Evolutionary conservation across 1,140 invertebrate species (phyloP).

Genomic region (Ganaspis sp.): DNA sequence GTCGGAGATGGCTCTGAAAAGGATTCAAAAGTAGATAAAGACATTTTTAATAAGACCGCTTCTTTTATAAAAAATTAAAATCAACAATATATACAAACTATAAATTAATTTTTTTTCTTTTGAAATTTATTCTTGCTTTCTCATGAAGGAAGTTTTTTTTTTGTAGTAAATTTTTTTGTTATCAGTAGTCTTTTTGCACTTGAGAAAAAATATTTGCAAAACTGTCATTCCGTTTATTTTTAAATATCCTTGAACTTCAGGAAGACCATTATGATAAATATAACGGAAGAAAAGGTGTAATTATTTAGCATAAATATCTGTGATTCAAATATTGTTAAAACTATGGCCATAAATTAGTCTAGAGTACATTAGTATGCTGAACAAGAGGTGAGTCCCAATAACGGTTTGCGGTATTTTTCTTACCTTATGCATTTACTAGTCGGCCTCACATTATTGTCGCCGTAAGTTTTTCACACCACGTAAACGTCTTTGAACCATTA

Average conservation of each 20-base stretch:
- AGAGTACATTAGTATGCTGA: conserved; percentile 16
- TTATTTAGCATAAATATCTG: conserved; percentile 27
- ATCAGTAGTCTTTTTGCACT: too few species aligned
- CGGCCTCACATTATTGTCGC: conserved; percentile 17
- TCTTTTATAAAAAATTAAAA: too few species aligned
- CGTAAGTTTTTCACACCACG: conserved; percentile 7
- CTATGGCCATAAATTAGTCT: not conserved
- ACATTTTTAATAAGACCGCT: not conserved
- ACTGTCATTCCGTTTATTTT: not conserved
- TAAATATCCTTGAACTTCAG: not conserved
- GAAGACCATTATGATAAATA: not conserved
- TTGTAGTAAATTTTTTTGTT: too few species aligned
- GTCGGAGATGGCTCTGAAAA: not conserved
- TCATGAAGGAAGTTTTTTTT: not conserved
- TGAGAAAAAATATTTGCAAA: too few species aligned
- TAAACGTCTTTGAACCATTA: conserved; percentile 17
- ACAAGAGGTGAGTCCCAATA: conserved; percentile 17
- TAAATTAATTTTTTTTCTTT: not conserved
- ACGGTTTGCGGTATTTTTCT: conserved; percentile 28
- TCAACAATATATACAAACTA: too few species aligned
- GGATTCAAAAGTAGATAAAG: not conserved
- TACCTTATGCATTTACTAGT: conserved; percentile 29
- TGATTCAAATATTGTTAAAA: conserved; percentile 1
- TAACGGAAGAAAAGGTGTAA: conserved; percentile 11
- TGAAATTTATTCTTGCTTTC: not conserved